These are phyloP conservation scores for Lepus americanus DNA, from an alignment of 2,113 vertebrate species.

Conservation along the genomic window DNA sequence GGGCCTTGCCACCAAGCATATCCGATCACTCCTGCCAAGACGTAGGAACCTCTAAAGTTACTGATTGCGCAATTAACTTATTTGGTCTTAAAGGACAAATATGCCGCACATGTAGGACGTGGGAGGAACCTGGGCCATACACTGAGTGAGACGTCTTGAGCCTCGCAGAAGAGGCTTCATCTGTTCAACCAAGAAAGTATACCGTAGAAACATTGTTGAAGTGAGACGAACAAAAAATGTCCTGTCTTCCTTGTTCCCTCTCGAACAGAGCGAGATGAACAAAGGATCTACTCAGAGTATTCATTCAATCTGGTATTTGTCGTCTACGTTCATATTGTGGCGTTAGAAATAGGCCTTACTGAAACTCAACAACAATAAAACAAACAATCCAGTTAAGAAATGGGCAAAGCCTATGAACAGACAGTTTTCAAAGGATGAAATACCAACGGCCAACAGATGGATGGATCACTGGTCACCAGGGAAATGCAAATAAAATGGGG, in stretches of 20 bases:
- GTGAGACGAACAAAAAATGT: not conserved
- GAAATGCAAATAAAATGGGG: no score
- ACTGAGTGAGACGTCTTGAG: not conserved
- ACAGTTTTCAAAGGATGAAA: no score
- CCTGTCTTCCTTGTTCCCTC: not conserved
- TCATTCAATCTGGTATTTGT: not conserved
- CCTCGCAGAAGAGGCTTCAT: not conserved
- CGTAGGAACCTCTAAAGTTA: constrained; percentile 33
- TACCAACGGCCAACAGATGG: no score
- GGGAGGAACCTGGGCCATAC: not conserved
- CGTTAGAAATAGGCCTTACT: not conserved
- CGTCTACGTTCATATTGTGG: not conserved
- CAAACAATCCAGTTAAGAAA: no score
- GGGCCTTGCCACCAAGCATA: constrained; percentile 57
- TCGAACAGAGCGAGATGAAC: not conserved
- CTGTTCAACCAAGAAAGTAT: not conserved
- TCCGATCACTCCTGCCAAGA: constrained; percentile 58
- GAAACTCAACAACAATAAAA: no score
- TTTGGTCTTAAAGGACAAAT: constrained; percentile 59
- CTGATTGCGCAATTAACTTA: constrained; percentile 63
- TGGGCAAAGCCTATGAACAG: no score
- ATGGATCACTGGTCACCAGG: no score
- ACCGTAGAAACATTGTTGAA: constrained; percentile 17
- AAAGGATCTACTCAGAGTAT: not conserved
- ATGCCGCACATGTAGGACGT: not conserved